Evolutionary conservation across 2,888 invertebrate species (phyloP), one percentile per base, ranked within the genome.

Genomic region (Drosophila ustulata): DNA sequence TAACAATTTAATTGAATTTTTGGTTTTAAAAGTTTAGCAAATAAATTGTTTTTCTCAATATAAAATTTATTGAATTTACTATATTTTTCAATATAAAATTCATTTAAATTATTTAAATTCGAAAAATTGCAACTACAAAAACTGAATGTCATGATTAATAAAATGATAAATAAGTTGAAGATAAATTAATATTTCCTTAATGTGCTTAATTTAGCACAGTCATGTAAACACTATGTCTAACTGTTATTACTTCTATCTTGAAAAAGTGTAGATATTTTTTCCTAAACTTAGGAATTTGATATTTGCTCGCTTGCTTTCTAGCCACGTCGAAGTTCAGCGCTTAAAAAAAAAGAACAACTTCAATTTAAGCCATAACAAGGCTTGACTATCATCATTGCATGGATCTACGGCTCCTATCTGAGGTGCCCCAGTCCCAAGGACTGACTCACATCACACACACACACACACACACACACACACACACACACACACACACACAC

Each of bases 321-420:
- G n/a, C 26, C 9, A 34, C 43, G 30, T 41, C 23, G 4, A 11
- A 18, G 46, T 45, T 23, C 5, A 46, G 23, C 26, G 47, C 13
- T 3, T 7, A 30, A 32, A 55, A 43, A 39, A 46, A 46, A 49
- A 30, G 30, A 6, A 6, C 28, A 57, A 23, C 6, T 2, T 37
- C 4, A 43, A 66, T 65, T 74, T 45, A 49, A 56, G 61, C 56
- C 30, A 47, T 47, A 39, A 46, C 73, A 57, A 51, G 53, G 30
- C 39, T 50, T 49, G 52, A 26, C 57, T 74, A 59, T 71, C 57
- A 53, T 43, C 41, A 39, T 65, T 66, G 68, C 71, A 63, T 71
- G 74, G 61, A 75, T 69, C 70, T 75, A 55, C 52, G 45, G 43
- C 23, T 49, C 50, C 34, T 37, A 26, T 41, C 30, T 49, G 51